phyloP scores from a whole-genome alignment of 1,140 invertebrate species.

The Phthorimaea operculella region DNA sequence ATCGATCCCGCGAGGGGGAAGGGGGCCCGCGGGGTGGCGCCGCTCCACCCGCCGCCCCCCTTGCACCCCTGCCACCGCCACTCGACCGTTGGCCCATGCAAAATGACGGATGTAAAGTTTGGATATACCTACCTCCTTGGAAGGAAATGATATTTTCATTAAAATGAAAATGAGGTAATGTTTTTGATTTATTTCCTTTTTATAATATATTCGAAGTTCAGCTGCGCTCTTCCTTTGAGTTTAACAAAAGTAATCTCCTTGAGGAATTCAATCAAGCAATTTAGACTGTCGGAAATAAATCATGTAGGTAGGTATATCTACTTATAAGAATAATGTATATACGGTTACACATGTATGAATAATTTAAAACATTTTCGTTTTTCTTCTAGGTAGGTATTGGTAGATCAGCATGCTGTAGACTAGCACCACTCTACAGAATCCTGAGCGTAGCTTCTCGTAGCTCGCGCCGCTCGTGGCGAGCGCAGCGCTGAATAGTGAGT shows the following conservation, averaged over 20 bases:
- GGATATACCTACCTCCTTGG: conserved; percentile 66
- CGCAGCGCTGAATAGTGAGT: conserved; percentile 1
- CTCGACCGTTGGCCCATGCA: conserved; percentile 66
- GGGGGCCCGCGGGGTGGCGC: conserved; percentile 51
- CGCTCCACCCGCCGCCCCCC: conserved; percentile 55
- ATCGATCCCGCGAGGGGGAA: conserved; percentile 62
- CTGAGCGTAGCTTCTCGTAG: too few relatives aligned
- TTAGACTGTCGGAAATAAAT: too few relatives aligned
- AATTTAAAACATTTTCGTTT: too few relatives aligned
- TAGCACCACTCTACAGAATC: too few relatives aligned
- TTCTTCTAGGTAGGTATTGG: too few relatives aligned
- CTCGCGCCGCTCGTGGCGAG: neutral
- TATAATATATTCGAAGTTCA: conserved; percentile 14
- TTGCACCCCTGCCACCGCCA: conserved; percentile 49
- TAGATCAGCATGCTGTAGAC: too few relatives aligned
- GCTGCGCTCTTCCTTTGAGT: too few relatives aligned
- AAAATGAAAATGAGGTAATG: conserved; percentile 65
- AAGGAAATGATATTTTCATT: conserved; percentile 68
- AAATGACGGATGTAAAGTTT: conserved; percentile 68
- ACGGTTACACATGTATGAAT: too few relatives aligned
- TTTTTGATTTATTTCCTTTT: conserved; percentile 47
- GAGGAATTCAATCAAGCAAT: too few relatives aligned
- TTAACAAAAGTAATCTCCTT: too few relatives aligned
- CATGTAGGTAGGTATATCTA: too few relatives aligned
- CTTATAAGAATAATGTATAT: too few relatives aligned